phyloP scores from a whole-genome alignment of 2,113 vertebrate species.

The Eolophus roseicapilla region DNA sequence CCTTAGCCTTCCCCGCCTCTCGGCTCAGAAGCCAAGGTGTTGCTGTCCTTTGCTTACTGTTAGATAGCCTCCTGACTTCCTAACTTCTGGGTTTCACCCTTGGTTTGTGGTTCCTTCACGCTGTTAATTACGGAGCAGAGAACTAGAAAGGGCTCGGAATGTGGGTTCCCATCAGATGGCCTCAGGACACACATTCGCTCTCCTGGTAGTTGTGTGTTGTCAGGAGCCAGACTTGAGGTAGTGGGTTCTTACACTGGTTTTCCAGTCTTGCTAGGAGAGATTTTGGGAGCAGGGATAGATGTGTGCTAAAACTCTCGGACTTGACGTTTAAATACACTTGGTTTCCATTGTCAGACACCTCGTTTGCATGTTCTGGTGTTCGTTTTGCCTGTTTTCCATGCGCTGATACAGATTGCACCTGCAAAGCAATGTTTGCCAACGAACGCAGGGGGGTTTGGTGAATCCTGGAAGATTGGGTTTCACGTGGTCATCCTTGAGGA shows the following conservation, averaged over 20 bases:
- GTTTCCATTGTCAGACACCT: background rate
- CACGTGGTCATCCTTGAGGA: background rate
- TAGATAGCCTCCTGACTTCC: background rate
- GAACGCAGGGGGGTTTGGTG: background rate
- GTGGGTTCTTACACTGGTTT: background rate
- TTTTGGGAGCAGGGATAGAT: background rate
- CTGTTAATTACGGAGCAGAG: background rate
- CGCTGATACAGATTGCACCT: background rate
- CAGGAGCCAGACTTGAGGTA: background rate
- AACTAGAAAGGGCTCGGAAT: background rate
- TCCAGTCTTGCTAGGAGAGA: background rate
- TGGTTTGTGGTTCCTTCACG: slow-evolving; percentile 28
- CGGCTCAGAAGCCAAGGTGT: background rate
- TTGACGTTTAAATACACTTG: background rate
- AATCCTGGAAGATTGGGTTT: background rate
- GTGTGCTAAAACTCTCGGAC: background rate
- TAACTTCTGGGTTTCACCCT: background rate
- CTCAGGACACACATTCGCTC: background rate
- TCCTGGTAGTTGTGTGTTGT: background rate
- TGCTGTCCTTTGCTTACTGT: background rate
- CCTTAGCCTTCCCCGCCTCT: background rate
- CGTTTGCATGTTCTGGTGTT: background rate
- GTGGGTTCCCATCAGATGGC: slow-evolving; percentile 32
- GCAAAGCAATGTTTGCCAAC: background rate
- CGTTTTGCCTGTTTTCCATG: background rate